phyloP scores from a whole-genome alignment of 2,797 vertebrate species.

The Peromyscus eremicus region DNA sequence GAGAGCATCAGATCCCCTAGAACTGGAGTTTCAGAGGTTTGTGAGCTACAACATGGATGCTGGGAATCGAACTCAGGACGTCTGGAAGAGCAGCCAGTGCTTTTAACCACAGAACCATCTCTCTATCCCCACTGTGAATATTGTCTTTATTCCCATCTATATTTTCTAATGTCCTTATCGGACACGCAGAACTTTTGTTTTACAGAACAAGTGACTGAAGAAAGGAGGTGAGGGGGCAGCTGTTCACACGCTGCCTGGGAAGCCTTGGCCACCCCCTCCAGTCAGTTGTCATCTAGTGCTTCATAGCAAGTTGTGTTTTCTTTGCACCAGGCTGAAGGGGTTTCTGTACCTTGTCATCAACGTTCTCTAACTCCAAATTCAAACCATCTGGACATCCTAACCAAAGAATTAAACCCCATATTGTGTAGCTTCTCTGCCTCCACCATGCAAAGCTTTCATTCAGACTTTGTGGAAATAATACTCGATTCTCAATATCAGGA shows the following conservation, averaged over 20 bases:
- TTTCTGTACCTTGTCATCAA: neutral
- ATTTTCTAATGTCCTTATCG: neutral
- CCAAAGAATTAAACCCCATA: neutral
- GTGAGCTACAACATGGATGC: neutral
- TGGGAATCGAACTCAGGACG: neutral
- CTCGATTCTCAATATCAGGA: neutral
- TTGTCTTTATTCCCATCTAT: neutral
- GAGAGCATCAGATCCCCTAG: neutral
- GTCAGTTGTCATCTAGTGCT: neutral
- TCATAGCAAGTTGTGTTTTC: neutral
- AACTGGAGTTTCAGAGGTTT: neutral
- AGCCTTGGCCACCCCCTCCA: neutral
- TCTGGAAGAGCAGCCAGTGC: neutral
- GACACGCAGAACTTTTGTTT: neutral
- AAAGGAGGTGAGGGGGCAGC: neutral
- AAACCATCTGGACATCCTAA: neutral
- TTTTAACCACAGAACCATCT: neutral
- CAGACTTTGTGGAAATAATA: neutral
- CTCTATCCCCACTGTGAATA: neutral
- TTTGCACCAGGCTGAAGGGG: neutral
- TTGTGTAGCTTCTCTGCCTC: neutral
- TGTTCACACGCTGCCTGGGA: neutral
- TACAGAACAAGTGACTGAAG: neutral
- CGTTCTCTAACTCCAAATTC: neutral
- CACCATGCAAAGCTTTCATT: neutral